Evolutionary conservation across 2,888 invertebrate genomes (phyloP), one percentile per base, ranked within the genome.

Genomic region (Chaitophorus viminalis): DNA sequence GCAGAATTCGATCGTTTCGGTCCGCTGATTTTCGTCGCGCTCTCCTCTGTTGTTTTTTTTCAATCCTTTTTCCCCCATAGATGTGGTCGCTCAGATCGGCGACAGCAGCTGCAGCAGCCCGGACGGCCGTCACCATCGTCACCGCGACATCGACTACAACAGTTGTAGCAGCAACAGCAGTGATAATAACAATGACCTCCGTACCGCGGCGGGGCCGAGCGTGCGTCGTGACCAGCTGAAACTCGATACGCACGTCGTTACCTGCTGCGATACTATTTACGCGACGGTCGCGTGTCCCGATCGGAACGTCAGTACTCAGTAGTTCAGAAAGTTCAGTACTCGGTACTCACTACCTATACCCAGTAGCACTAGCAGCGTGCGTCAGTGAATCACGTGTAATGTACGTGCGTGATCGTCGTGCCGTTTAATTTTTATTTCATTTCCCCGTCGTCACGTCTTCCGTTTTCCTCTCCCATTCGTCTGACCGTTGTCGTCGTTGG

Each of bases 151-250:
- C 29, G 18, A 70, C 70, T 21, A 18, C 72, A 11, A 33, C 72
- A 36, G 18, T 9, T 9, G 46, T 9, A 31, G 17, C 31, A 31
- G 36, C 72, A 36, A 5, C 74, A 9, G 60, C 72, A 8, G 17
- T 54, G 3, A 54, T 54, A 9, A 9, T 60, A 25, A 68, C 75
- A 31, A 65, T 46, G 60, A 76, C 84, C 31, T 36, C 74, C 31
- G 76, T 46, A 68, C 31, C 18, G 17, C 11, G 76, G 76, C 65
- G 46, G 31, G 76, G 31, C 39, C 76, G 31, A 68, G 68, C 65
- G 65, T 68, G 65, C 76, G 76, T 68, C 68, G 76, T 18, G 76
- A 65, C 84, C 76, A 84, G 84, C 84, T 76, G 84, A 83, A 75
- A 75, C 31, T 21, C 84, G 33, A 46, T 33, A 74, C 33, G 29